These are phyloP conservation scores for Seira sanloemensis DNA, from an alignment of 2,888 invertebrate species.

Conservation along the genomic window DNA sequence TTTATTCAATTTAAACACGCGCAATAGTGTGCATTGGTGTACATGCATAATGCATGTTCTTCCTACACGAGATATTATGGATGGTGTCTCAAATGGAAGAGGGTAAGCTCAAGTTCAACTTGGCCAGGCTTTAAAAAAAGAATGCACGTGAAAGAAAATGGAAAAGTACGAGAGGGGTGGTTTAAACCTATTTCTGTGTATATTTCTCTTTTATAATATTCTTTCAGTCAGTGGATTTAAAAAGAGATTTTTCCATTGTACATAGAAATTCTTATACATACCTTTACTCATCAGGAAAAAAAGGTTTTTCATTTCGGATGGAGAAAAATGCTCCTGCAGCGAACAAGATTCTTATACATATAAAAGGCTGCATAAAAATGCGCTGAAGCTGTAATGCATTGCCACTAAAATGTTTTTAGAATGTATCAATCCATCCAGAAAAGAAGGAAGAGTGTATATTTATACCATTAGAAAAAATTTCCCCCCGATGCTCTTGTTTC, in stretches of 20 bases:
- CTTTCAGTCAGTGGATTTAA: not conserved
- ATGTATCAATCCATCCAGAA: not conserved
- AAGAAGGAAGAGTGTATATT: not conserved
- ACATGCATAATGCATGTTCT: not conserved
- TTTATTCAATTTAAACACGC: conserved; percentile 25
- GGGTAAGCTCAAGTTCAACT: not conserved
- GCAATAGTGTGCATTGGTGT: not conserved
- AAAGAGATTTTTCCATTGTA: not conserved
- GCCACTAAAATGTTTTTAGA: not conserved
- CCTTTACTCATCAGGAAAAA: not conserved
- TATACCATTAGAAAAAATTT: not conserved
- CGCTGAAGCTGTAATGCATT: not conserved
- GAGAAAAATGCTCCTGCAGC: not conserved
- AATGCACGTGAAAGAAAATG: not conserved
- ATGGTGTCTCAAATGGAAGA: not conserved
- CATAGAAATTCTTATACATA: not conserved
- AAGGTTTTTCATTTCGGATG: not conserved
- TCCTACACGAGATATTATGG: not conserved
- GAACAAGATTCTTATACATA: not conserved
- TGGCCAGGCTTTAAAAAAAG: not conserved
- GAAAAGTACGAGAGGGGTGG: not conserved
- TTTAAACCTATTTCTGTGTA: not conserved
- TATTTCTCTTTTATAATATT: not conserved
- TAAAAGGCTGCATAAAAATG: not conserved
- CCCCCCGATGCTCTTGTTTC: not conserved